phyloP scores from a whole-genome alignment of 2,888 invertebrate species.

The Megamerina dolium region DNA sequence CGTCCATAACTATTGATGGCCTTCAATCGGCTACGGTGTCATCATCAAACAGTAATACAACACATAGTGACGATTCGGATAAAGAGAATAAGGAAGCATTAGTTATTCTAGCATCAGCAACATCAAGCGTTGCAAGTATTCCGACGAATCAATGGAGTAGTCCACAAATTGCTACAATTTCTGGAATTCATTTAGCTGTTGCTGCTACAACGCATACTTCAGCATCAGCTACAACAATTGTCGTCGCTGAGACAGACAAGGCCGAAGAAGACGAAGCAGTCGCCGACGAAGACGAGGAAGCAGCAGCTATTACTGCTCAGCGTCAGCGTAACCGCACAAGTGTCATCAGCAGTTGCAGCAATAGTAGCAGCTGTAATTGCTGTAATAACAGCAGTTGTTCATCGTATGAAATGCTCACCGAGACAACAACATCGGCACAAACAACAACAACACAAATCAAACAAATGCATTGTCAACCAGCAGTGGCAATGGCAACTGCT shows the following conservation, averaged over 20 bases:
- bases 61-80: constrained; percentile 43
- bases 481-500: constrained; percentile 22
- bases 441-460: constrained; percentile 33
- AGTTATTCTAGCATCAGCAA: constrained; percentile 12
- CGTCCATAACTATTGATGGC: constrained; percentile 26
- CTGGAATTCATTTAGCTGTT: too few relatives aligned
- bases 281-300: neutral
- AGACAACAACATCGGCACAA: constrained; percentile 32
- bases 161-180: too few relatives aligned
- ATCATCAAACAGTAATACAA: constrained; percentile 26
- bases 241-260: constrained; percentile 9
- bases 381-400: constrained; percentile 32
- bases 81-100: constrained; percentile 46
- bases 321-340: too few relatives aligned
- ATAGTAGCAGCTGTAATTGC: constrained; percentile 35
- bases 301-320: constrained; percentile 1
- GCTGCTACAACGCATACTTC: constrained; percentile 7
- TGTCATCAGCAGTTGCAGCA: constrained; percentile 18
- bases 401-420: constrained; percentile 28
- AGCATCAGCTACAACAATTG: constrained; percentile 6
- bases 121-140: neutral
- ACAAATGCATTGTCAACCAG: constrained; percentile 29
- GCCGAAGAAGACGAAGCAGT: constrained; percentile 7
- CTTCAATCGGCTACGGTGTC: constrained; percentile 38
- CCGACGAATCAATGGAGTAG: too few relatives aligned